phyloP scores from a whole-genome alignment of 2,797 vertebrate genomes.

The Hirundo rustica region DNA sequence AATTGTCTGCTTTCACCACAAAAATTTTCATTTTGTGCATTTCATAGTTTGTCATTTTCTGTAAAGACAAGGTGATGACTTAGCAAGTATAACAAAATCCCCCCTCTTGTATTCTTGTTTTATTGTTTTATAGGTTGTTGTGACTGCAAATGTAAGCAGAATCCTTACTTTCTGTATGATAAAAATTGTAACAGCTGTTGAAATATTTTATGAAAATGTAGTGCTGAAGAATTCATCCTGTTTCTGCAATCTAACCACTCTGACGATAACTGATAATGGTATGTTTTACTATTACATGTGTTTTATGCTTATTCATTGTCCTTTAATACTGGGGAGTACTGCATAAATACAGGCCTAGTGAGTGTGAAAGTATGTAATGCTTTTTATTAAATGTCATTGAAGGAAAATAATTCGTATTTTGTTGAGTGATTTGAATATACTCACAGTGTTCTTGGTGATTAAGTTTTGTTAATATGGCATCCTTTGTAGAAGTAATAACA shows the following conservation, averaged over 20 bases:
- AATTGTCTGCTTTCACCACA: neutral
- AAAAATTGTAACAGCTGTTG: conserved; percentile 48
- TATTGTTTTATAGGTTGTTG: conserved; percentile 27
- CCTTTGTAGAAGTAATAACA: neutral
- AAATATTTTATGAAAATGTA: conserved; percentile 59
- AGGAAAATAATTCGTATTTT: neutral
- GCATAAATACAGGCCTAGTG: neutral
- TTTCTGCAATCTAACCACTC: conserved; percentile 54
- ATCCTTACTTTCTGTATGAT: conserved; percentile 59
- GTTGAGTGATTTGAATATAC: neutral
- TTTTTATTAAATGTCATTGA: neutral
- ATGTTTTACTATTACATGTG: neutral
- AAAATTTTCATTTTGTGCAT: neutral
- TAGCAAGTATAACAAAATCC: neutral
- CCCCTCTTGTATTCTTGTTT: neutral
- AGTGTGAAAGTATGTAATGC: neutral
- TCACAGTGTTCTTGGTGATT: neutral
- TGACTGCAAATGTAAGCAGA: conserved; percentile 21
- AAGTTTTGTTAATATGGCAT: neutral
- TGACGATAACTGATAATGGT: conserved; percentile 50
- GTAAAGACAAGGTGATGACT: neutral
- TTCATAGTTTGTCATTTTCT: neutral
- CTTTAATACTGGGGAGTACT: neutral
- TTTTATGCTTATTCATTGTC: neutral
- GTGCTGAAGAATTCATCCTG: conserved; percentile 52